phyloP scores from a whole-genome alignment of 2,888 invertebrate genomes.

The Diaphora mendica region DNA sequence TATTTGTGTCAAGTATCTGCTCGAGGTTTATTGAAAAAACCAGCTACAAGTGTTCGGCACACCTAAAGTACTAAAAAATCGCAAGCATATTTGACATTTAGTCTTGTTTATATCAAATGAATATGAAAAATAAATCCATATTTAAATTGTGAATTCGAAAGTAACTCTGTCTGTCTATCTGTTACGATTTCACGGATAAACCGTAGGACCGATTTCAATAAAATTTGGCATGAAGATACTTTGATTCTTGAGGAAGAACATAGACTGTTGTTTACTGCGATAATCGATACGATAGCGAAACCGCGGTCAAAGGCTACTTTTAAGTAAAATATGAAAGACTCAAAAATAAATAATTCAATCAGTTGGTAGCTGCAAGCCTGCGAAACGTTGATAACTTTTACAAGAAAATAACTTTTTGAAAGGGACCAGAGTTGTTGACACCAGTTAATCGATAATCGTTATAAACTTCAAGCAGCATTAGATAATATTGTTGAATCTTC shows the following conservation, averaged over 20 bases:
- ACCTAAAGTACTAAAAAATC: background rate
- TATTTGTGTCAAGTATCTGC: background rate
- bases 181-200: no score
- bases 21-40: background rate
- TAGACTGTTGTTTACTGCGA: no score
- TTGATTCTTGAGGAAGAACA: no score
- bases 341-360: no score
- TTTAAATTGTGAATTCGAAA: background rate
- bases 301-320: background rate
- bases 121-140: no score
- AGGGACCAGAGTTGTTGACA: background rate
- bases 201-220: no score
- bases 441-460: background rate
- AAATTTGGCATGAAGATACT: no score
- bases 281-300: no score
- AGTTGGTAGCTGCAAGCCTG: no score
- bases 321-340: background rate
- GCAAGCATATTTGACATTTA: background rate
- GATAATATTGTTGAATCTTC: constrained; percentile 31
- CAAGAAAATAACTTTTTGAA: background rate
- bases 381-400: no score
- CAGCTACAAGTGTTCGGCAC: background rate
- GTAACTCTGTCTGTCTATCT: no score
- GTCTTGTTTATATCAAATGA: background rate
- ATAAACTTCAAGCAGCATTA: constrained; percentile 22